Base-by-base conservation (phyloP, 92 coral and sea anemone species). In the Porites evermanni region DNA sequence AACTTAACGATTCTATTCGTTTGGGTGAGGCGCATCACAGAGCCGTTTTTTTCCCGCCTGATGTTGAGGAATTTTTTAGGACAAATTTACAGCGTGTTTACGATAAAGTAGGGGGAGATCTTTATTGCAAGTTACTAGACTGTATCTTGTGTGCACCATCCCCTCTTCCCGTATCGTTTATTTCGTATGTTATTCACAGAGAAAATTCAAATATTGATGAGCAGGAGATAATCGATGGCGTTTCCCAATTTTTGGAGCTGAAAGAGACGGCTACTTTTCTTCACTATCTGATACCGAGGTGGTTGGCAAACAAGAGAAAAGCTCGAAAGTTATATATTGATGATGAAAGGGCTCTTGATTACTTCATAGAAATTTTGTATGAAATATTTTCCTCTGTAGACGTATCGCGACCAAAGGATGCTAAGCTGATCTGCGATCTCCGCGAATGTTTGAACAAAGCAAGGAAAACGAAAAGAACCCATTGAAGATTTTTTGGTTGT, bases 211-310 rank as follows among this genome's bases (percentile, higher is more conserved):
- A 50, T 18, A 4, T 17, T 18, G 38, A 51, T 0, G 26, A 17
- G 59, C 77, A 72, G 17, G 24, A 51, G 19, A 29, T 72, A 29
- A 72, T 72, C 77, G 77, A 72, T 51, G 77, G 61, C 16, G 38
- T 72, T 18, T 72, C 77, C 0, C 77, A 72, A 51, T 72, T 51
- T 72, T 7, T 72, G 61, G 77, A 51, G 61, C 20, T 72, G 47
- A 6, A 4, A 0, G 0, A 38, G 47, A 38, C 47, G 6, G 47
- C 47, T 3, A 3, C 47, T 0, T 38, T 38, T 38, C 47, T 38
- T 38, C 47, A 38, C 47, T 0, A 4, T 38, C 0, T 38, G 6
- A 38, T 38, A 0, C 47, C 47, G 6, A 38, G 0, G 0, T 38
- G 47, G 47, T 4, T 38, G 0, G 4, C 47, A 38, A 38, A 38